Evolutionary conservation across 2,888 invertebrate species (phyloP), one percentile per base, ranked within the genome.

Genomic region (Trachelus troglodyta): DNA sequence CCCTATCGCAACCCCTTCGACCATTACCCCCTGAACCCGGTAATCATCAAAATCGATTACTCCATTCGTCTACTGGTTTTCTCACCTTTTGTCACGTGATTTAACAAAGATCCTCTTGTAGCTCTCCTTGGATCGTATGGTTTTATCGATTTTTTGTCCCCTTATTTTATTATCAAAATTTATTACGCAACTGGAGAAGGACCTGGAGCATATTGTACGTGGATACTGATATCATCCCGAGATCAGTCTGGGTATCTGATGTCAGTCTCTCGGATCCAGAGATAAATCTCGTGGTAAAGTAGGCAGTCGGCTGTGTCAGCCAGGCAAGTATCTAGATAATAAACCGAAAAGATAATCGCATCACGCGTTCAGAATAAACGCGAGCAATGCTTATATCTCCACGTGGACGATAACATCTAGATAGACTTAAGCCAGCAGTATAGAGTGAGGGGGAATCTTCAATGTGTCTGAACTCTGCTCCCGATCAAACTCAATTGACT

Each of bases 51-150:
- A 75, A 79, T 84, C 83, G 82, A 79, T 40, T 75, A 31, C 76
- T 75, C 83, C 81, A 84, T 80, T 80, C 77, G 75, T 77, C 73
- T 77, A 77, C 77, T 23, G 33, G 23, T 77, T 78, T 78, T 75
- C 68, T 77, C 73, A 76, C 75, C 76, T 76, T 76, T 78, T 69
- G 35, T 75, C 76, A 71, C 71, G 12, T 71, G 33, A 9, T 9
- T 3, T 31, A 71, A 71, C 34, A 4, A 71, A 31, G 12, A 12
- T 71, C 23, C 3, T 71, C 9, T 1, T 6, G 15, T 9, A 56
- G 56, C 23, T 56, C 23, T 23, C 23, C 9, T 23, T 56, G 56
- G 23, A 56, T 9, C 56, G 6, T 56, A 23, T 23, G 23, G 15
- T 23, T 56, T 9, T 56, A 15, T 23, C 1, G 9, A 23, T 56